Conservation (phyloP, 1,140 invertebrate genomes). For the Saccostrea echinata region DNA sequence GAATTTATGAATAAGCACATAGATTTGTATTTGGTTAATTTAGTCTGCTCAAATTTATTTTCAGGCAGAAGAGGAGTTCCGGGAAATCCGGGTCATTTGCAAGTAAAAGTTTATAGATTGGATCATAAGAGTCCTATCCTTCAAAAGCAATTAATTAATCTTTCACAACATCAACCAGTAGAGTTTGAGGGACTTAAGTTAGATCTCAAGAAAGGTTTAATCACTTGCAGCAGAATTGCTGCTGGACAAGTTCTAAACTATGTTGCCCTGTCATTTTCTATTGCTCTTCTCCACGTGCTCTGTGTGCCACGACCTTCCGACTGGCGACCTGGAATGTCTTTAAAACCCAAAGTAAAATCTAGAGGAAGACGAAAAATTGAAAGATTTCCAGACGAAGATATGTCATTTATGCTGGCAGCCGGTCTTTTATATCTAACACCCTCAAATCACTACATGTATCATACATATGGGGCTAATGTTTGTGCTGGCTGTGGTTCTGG, state of each 20-base stretch:
- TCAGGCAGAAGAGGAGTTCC: not conserved
- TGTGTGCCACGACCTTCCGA: conserved; percentile 70
- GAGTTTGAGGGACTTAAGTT: not conserved
- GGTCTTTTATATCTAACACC: not conserved
- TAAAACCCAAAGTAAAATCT: conserved; percentile 3
- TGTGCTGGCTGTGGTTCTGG: not conserved
- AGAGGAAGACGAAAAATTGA: not conserved
- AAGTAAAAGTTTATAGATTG: not conserved
- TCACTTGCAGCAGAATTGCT: not conserved
- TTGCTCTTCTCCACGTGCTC: conserved; percentile 75
- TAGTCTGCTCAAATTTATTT: not conserved
- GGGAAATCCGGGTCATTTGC: not conserved
- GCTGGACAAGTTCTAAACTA: conserved; percentile 68
- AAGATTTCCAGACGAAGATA: conserved; percentile 10
- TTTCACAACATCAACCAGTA: not conserved
- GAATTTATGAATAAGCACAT: too few relatives aligned
- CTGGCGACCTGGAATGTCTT: conserved; percentile 64
- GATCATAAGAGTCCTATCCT: not conserved
- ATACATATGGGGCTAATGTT: not conserved
- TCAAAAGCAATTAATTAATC: not conserved
- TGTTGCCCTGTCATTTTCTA: conserved; percentile 70
- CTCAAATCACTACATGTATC: conserved; percentile 57
- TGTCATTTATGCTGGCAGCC: conserved; percentile 25
- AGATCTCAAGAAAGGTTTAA: not conserved
- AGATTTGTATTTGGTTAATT: not conserved